phyloP scores from a whole-genome alignment of 2,797 vertebrate genomes.

The Malurus leucopterus region DNA sequence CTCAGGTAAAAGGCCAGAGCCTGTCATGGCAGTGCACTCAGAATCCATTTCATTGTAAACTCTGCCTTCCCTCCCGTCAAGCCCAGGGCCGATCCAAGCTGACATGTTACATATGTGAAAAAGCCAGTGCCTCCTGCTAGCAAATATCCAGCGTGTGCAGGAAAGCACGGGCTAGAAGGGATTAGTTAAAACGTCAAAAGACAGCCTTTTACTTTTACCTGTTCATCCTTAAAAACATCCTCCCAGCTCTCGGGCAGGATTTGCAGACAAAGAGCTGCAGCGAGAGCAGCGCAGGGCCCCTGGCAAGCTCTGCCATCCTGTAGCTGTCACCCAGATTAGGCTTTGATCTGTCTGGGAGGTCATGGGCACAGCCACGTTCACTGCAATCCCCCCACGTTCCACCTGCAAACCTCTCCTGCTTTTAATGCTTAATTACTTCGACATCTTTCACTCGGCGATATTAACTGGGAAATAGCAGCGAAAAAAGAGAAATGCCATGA shows the following conservation, averaged over 20 bases:
- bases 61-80: constrained; percentile 71
- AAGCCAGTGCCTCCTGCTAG: constrained; percentile 94
- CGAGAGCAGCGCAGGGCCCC: constrained; percentile 74
- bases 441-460: constrained; percentile 35
- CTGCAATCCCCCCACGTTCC: constrained; percentile 57
- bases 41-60: constrained; percentile 82
- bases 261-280: constrained; percentile 74
- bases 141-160: constrained; percentile 86
- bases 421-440: constrained; percentile 63
- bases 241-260: constrained; percentile 85
- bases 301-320: constrained; percentile 86
- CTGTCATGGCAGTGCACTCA: constrained; percentile 82
- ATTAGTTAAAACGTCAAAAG: constrained; percentile 97
- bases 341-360: constrained; percentile 81
- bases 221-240: constrained; percentile 92
- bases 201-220: constrained; percentile 86
- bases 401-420: constrained; percentile 68
- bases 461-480: constrained; percentile 40
- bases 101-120: constrained; percentile 97
- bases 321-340: constrained; percentile 88
- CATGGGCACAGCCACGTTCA: constrained; percentile 63
- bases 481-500: constrained; percentile 41
- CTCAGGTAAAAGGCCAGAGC: constrained; percentile 76
- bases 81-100: constrained; percentile 80
- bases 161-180: constrained; percentile 87